Percentiles rank a stretch among this genome's conserved stretches.
Conservation (phyloP, 2,797 vertebrate genomes). For the Chaunax sp. region DNA sequence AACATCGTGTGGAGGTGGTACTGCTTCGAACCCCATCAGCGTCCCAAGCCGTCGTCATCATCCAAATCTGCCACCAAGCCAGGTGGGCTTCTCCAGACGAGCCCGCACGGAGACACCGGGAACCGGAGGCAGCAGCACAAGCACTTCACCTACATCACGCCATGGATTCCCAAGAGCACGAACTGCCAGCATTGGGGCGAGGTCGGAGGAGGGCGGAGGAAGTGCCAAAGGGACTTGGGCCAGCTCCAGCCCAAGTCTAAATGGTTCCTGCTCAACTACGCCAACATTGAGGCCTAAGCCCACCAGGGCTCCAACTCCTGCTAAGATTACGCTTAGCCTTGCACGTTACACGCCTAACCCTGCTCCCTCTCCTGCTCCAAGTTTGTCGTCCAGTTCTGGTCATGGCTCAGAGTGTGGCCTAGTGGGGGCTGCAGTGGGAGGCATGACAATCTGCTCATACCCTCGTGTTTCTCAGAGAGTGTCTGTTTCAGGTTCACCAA, state of each 20-base stretch:
- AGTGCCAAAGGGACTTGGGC: constrained; percentile 82
- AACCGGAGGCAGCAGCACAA: constrained; percentile 82
- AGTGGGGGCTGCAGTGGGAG: constrained; percentile 82
- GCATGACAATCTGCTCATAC: constrained; percentile 83
- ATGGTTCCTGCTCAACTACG: constrained; percentile 85
- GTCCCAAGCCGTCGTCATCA: constrained; percentile 86
- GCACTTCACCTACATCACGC: constrained; percentile 84
- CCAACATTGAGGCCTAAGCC: constrained; percentile 84
- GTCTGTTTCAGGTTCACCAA: constrained; percentile 85
- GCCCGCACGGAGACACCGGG: constrained; percentile 84
- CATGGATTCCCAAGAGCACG: constrained; percentile 83
- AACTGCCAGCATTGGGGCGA: constrained; percentile 84
- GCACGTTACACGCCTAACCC: constrained; percentile 85
- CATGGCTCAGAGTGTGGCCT: constrained; percentile 87
- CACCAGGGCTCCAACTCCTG: constrained; percentile 85
- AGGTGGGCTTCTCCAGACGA: constrained; percentile 85
- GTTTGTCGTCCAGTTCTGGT: constrained; percentile 86
- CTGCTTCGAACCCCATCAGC: constrained; percentile 87
- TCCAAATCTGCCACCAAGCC: constrained; percentile 84
- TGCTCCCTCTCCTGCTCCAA: constrained; percentile 83
- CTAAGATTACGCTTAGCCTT: constrained; percentile 87
- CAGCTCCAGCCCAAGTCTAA: constrained; percentile 85
- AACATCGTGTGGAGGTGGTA: constrained; percentile 83
- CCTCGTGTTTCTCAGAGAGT: constrained; percentile 84
- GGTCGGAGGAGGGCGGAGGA: constrained; percentile 82